These are phyloP conservation scores for Paratilapia polleni DNA, from an alignment of 2,113 vertebrate species.

Conservation along the genomic window DNA sequence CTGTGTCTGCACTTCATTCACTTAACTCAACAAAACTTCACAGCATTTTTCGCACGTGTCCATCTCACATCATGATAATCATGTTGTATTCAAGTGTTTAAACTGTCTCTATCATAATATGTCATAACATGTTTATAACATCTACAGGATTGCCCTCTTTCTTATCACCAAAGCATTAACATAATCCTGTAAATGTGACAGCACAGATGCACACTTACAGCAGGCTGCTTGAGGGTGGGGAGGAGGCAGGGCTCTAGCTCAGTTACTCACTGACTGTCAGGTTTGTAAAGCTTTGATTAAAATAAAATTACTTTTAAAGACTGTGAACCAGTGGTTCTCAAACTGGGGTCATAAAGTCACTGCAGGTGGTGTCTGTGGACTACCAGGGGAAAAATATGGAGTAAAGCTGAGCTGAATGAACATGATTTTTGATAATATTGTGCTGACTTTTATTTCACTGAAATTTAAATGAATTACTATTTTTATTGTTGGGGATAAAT, in stretches of 20 bases:
- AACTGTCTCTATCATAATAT: slow-evolving; percentile 1
- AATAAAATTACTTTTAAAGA: too few species aligned
- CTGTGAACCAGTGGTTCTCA: too few species aligned
- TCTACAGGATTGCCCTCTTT: slow-evolving; percentile 35
- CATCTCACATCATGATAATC: slow-evolving; percentile 38
- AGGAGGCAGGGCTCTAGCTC: background rate
- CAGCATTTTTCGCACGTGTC: slow-evolving; percentile 11
- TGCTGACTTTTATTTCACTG: accelerated
- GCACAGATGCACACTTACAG: slow-evolving; percentile 9
- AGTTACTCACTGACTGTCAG: background rate
- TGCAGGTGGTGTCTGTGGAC: too few species aligned
- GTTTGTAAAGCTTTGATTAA: background rate
- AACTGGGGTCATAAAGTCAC: background rate
- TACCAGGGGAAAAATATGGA: background rate
- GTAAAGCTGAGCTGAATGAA: background rate
- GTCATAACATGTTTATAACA: slow-evolving; percentile 26
- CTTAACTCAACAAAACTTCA: slow-evolving; percentile 23
- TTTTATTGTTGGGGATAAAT: background rate
- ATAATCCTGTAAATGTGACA: slow-evolving; percentile 22
- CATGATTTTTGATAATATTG: background rate
- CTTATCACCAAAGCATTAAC: slow-evolving; percentile 39
- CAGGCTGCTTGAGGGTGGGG: background rate
- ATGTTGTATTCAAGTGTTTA: slow-evolving; percentile 38
- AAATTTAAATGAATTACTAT: accelerated
- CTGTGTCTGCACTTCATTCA: slow-evolving; percentile 5